Evolutionary conservation across 2,888 invertebrate genomes (phyloP), one percentile per base, ranked within the genome.

Genomic region (Acrocera orbiculus): DNA sequence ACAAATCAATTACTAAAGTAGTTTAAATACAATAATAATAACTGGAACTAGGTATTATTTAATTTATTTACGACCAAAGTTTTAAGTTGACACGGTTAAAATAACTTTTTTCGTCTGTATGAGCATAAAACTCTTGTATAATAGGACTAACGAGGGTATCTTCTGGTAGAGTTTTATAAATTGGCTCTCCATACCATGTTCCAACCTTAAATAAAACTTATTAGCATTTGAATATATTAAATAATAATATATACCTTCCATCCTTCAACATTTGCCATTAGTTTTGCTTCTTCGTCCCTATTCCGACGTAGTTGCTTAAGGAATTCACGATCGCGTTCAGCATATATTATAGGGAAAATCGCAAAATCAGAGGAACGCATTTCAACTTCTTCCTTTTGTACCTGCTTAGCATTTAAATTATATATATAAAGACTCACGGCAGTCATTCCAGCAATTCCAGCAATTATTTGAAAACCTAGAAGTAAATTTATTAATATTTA

Each of bases 241-340:
- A 30, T 8, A 30, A 34, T 13, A 10, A 7, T 7, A 34, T 35
- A 45, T 48, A 69, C 70, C 65, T 80, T 74, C 93, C 93, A 93
- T 44, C 80, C 81, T 37, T 81, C 78, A 10, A 87, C 83, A 56
- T 90, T 73, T 43, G 74, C 73, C 93, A 95, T 95, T 20, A 93
- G 63, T 35, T 81, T 73, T 2, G 67, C 66, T 59, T 93, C 93
- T 42, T 79, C 79, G 11, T 87, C 86, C 11, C 87, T 70, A 56
- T 86, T 83, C 37, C 66, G 67, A 33, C 79, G 67, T 23, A 83
- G 48, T 47, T 87, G 82, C 49, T 79, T 85, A 52, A 93, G 53
- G 48, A 69, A 89, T 64, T 72, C 75, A 47, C 92, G 65, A 54
- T 92, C 87, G 39, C 77, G 67, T 55, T 92, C 92, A 1, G 92